Evolutionary conservation across 2,797 vertebrate species (phyloP).

Genomic region (Anguilla pacifica): DNA sequence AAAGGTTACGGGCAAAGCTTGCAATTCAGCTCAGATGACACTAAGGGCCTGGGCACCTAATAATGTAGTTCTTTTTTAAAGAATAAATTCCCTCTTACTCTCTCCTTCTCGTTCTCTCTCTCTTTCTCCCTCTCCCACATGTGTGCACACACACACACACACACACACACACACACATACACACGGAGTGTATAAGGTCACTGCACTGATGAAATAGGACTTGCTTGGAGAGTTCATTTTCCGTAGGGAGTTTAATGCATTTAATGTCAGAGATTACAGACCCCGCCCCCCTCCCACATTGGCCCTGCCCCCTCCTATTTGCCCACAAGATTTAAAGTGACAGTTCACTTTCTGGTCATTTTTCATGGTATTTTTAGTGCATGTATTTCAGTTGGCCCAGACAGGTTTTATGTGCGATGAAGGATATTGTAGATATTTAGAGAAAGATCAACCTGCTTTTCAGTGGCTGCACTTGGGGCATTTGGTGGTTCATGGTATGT

Average conservation of each 20-base stretch:
- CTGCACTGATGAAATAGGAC: background rate
- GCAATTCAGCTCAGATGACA: background rate
- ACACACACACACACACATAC: background rate
- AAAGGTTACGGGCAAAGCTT: background rate
- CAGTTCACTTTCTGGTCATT: background rate
- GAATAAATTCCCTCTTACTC: background rate
- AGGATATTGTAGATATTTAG: too few species aligned
- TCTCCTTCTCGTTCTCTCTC: background rate
- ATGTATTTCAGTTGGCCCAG: too few species aligned
- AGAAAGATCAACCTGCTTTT: background rate
- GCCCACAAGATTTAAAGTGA: background rate
- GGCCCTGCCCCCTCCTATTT: background rate
- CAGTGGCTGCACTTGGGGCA: background rate
- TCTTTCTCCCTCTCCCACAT: background rate
- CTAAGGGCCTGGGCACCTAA: background rate
- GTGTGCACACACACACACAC: background rate
- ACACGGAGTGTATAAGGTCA: background rate
- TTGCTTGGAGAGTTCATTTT: background rate
- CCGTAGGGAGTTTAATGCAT: background rate
- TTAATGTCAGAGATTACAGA: background rate
- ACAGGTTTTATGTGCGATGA: too few species aligned
- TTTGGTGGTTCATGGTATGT: background rate
- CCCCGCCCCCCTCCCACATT: background rate
- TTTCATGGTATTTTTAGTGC: background rate
- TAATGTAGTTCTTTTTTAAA: background rate